Conservation (phyloP, 2,888 invertebrate genomes). For the Drymonia ruficornis region DNA sequence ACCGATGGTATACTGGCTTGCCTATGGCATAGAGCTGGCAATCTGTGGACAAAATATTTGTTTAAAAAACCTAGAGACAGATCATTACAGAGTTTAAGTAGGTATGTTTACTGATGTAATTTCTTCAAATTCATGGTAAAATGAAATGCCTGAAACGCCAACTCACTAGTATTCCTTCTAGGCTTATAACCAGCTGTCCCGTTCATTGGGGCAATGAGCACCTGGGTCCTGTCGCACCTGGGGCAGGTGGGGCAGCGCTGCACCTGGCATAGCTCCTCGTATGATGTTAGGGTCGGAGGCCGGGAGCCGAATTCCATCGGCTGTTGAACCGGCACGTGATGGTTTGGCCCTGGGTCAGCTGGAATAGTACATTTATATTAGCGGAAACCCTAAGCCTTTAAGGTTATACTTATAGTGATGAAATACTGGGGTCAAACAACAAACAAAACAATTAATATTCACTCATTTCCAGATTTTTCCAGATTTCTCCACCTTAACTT, state of each 20-base stretch:
- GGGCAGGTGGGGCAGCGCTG: constrained; percentile 77
- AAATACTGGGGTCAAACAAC: too few species aligned
- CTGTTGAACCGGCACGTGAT: constrained; percentile 57
- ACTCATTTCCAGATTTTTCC: too few species aligned
- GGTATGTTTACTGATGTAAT: too few species aligned
- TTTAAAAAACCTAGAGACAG: too few species aligned
- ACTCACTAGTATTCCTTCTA: constrained; percentile 71
- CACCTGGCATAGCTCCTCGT: constrained; percentile 77
- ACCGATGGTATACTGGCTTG: constrained; percentile 95
- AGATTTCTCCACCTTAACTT: too few species aligned
- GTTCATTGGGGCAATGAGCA: constrained; percentile 79
- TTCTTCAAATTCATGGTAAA: too few species aligned
- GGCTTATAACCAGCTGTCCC: constrained; percentile 79
- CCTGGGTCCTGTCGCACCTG: constrained; percentile 68
- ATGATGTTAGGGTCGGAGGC: constrained; percentile 70
- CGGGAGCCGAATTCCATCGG: constrained; percentile 72
- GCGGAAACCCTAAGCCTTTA: too few species aligned
- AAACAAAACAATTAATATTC: too few species aligned
- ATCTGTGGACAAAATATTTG: constrained; percentile 78
- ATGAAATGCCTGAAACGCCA: too few species aligned
- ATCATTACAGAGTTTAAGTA: too few species aligned
- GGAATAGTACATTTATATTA: constrained; percentile 1
- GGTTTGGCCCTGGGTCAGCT: constrained; percentile 65
- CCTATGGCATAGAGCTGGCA: constrained; percentile 96
- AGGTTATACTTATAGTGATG: too few species aligned